Evolutionary conservation across 2,888 invertebrate genomes (phyloP).

Genomic region (Glaucopsyche alexis): DNA sequence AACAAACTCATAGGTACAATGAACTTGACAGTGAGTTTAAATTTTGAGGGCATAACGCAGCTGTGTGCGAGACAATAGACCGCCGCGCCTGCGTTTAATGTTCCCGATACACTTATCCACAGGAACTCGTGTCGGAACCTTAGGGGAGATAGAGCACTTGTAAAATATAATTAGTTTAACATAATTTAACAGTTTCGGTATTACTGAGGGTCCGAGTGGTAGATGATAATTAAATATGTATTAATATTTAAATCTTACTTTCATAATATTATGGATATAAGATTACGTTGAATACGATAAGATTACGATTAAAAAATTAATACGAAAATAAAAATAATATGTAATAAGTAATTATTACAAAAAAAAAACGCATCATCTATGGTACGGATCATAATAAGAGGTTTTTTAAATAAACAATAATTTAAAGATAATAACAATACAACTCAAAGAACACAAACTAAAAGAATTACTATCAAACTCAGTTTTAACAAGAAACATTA

Average conservation of each 20-base stretch:
- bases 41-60: slow-evolving; percentile 57
- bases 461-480: neutral
- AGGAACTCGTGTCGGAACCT: slow-evolving; percentile 8
- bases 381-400: too few species aligned
- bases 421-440: too few species aligned
- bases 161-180: slow-evolving; percentile 21
- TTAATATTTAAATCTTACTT: too few species aligned
- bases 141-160: slow-evolving; percentile 10
- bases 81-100: slow-evolving; percentile 39
- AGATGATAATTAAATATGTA: too few species aligned
- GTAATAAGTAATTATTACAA: too few species aligned
- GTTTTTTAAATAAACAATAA: too few species aligned
- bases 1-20: slow-evolving; percentile 52
- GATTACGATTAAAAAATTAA: too few species aligned
- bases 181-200: slow-evolving; percentile 10
- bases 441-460: neutral
- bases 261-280: too few species aligned
- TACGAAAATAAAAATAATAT: too few species aligned
- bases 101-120: slow-evolving; percentile 16
- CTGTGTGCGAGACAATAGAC: slow-evolving; percentile 60
- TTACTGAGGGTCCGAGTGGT: neutral
- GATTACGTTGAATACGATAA: too few species aligned
- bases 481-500: neutral
- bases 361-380: too few species aligned
- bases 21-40: slow-evolving; percentile 67